Evolutionary conservation across 2,113 vertebrate species (phyloP).

Genomic region (Formicarius rufipectus): DNA sequence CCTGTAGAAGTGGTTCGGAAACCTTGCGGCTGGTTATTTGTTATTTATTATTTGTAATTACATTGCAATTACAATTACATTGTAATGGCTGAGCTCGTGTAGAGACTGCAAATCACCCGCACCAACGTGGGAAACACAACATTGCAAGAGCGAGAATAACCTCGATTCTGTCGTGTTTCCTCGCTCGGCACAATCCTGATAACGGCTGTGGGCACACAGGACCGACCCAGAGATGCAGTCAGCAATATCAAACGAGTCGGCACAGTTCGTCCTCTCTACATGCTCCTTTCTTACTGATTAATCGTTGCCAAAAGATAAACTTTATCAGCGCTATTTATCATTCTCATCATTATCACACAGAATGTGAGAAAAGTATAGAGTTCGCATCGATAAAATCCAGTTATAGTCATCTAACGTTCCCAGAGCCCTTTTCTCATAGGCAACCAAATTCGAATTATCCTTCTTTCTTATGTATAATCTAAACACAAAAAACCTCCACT

Average conservation of each 20-base stretch:
- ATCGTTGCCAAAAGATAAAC: neutral
- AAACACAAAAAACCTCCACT: neutral
- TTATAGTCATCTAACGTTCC: neutral
- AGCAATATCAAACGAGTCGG: neutral
- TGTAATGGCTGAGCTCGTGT: neutral
- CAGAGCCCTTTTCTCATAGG: neutral
- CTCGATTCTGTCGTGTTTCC: neutral
- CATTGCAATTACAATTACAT: too few relatives aligned
- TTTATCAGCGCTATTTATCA: neutral
- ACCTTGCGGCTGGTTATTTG: accelerated
- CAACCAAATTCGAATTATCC: neutral
- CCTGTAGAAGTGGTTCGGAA: neutral
- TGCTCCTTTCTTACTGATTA: neutral
- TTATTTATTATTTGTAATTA: neutral
- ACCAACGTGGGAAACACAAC: neutral
- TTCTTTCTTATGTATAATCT: neutral
- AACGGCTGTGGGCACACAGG: neutral
- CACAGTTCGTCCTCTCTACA: neutral
- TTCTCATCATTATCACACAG: neutral
- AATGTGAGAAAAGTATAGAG: neutral
- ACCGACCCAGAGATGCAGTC: neutral
- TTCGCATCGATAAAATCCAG: neutral
- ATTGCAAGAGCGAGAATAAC: neutral
- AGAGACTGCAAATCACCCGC: neutral
- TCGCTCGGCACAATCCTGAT: neutral